These are phyloP conservation scores for Melanotaenia pygmaea DNA, from an alignment of 2,797 vertebrate species.

Conservation along the genomic window DNA sequence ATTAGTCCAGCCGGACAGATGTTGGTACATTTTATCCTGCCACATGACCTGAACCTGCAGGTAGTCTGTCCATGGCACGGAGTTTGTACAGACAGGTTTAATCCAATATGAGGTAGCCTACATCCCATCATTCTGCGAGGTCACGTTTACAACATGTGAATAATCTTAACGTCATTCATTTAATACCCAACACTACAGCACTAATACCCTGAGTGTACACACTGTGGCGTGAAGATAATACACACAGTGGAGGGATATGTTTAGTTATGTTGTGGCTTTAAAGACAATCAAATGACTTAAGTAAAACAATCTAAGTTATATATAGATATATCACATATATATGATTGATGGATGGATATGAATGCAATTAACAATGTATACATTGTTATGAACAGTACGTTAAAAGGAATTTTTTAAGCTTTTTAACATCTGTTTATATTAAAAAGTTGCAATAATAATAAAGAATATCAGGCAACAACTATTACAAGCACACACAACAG, in stretches of 20 bases:
- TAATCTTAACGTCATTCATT: constrained; percentile 23
- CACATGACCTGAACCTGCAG: constrained; percentile 35
- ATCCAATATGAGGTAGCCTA: constrained; percentile 51
- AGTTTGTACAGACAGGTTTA: constrained; percentile 54
- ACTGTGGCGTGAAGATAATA: neutral
- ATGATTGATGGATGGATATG: neutral
- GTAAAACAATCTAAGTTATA: neutral
- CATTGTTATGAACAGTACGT: neutral
- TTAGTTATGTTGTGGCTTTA: neutral
- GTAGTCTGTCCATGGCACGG: constrained; percentile 22
- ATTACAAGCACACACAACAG: neutral
- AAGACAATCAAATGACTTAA: neutral
- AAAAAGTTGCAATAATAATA: neutral
- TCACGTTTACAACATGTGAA: constrained; percentile 35
- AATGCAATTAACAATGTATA: neutral
- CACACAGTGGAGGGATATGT: neutral
- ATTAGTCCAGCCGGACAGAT: constrained; percentile 23
- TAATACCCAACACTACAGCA: neutral
- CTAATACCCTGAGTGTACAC: constrained; percentile 15
- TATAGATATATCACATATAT: neutral
- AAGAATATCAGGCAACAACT: neutral
- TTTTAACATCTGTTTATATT: neutral
- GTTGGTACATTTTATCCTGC: constrained; percentile 27
- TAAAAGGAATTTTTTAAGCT: neutral
- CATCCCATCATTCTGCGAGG: constrained; percentile 41